Conservation (phyloP, 2,888 invertebrate genomes). For the Lottia gigantea region DNA sequence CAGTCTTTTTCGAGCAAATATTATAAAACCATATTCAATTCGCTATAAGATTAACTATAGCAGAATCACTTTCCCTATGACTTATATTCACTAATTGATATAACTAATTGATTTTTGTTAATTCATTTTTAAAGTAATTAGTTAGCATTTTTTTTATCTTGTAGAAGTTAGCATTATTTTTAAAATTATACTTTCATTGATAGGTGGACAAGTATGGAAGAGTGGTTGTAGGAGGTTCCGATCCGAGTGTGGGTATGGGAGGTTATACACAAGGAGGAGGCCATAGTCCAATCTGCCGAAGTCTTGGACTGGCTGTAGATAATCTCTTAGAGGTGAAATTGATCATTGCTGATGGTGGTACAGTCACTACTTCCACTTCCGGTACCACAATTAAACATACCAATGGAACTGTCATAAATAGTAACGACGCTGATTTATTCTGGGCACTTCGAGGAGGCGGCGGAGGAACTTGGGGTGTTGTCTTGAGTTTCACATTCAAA, state of each 20-base stretch:
- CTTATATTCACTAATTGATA: no score
- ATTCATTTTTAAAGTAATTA: no score
- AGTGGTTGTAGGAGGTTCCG: slow-evolving; percentile 49
- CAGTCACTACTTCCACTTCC: slow-evolving; percentile 17
- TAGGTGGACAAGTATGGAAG: slow-evolving; percentile 36
- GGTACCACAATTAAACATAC: slow-evolving; percentile 18
- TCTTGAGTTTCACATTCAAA: slow-evolving; percentile 31
- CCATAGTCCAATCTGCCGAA: slow-evolving; percentile 40
- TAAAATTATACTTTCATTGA: neutral
- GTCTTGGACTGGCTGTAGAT: slow-evolving; percentile 37
- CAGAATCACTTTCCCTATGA: no score
- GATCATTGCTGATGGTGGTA: slow-evolving; percentile 22
- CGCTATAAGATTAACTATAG: no score
- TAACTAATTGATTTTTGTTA: no score
- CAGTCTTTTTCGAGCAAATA: no score
- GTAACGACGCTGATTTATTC: slow-evolving; percentile 33
- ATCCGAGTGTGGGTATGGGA: slow-evolving; percentile 47
- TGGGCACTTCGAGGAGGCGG: slow-evolving; percentile 43
- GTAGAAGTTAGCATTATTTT: no score
- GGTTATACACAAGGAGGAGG: slow-evolving; percentile 56
- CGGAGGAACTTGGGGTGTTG: slow-evolving; percentile 37
- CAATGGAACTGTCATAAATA: slow-evolving; percentile 9
- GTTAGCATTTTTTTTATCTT: no score
- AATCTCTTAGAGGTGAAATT: slow-evolving; percentile 35
- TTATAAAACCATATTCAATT: no score